phyloP scores from a whole-genome alignment of 2,113 vertebrate genomes.

The Bubo bubo region DNA sequence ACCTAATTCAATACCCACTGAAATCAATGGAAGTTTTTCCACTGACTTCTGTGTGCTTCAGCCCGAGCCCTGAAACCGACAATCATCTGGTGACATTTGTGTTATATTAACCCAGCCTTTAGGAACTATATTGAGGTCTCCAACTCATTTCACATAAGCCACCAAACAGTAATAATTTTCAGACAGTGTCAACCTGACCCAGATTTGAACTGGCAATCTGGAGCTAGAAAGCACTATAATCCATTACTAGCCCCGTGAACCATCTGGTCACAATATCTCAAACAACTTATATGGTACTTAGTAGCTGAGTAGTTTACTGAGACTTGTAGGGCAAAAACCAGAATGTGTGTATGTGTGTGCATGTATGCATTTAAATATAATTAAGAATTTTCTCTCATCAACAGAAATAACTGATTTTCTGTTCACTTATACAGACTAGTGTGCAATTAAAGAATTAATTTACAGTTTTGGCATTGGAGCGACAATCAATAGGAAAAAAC shows the following conservation, averaged over 20 bases:
- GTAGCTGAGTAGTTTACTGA: neutral
- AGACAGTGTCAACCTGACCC: conserved; percentile 63
- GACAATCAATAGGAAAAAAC: neutral
- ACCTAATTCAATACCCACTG: neutral
- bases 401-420: neutral
- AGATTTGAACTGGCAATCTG: conserved; percentile 70
- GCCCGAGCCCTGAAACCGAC: neutral
- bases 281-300: conserved; percentile 16
- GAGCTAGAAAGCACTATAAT: conserved; percentile 44
- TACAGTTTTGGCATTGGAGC: neutral
- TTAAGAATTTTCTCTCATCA: neutral
- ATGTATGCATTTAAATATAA: neutral
- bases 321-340: neutral
- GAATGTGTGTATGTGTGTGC: neutral
- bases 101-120: conserved; percentile 56
- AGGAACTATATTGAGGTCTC: conserved; percentile 56
- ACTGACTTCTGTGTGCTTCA: neutral
- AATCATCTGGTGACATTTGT: conserved; percentile 55
- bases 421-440: neutral
- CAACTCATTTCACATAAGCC: conserved; percentile 60
- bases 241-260: conserved; percentile 43
- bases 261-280: conserved; percentile 50
- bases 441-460: neutral
- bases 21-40: conserved; percentile 49
- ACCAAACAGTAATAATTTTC: conserved; percentile 65